Conservation (phyloP, 2,113 vertebrate species). For the Thunnus thynnus region DNA sequence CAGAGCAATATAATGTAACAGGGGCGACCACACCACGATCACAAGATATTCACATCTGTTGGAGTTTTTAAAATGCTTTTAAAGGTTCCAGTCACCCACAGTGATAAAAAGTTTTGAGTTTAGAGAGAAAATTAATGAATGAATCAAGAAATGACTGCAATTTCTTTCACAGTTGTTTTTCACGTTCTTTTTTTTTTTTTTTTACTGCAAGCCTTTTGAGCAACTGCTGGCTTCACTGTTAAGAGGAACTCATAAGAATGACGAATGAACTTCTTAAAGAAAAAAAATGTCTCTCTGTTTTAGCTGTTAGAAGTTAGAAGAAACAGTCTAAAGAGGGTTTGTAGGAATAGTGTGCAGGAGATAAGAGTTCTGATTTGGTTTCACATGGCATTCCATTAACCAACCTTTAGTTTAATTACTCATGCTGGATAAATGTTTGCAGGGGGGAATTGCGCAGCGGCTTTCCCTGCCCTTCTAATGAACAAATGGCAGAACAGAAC, state of each 20-base stretch:
- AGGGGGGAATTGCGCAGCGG: constrained; percentile 15
- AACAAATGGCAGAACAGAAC: constrained; percentile 18
- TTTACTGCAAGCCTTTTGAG: constrained; percentile 20
- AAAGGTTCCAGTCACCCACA: neutral
- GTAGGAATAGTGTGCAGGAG: neutral
- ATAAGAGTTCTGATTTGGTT: constrained; percentile 47
- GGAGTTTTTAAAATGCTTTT: constrained; percentile 1
- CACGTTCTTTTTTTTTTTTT: neutral
- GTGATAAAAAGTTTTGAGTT: constrained; percentile 22
- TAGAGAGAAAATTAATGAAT: constrained; percentile 21
- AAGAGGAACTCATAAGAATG: neutral
- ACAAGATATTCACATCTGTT: neutral
- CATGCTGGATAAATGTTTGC: constrained; percentile 56
- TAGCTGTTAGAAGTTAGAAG: neutral
- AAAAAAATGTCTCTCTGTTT: neutral
- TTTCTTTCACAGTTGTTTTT: neutral
- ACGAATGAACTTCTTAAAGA: neutral
- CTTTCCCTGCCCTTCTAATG: constrained; percentile 40
- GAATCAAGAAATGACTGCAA: neutral
- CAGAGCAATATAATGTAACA: neutral
- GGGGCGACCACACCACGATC: neutral
- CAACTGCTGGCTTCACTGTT: constrained; percentile 11
- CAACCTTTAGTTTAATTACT: constrained; percentile 59
- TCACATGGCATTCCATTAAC: constrained; percentile 56
- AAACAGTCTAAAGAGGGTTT: neutral